Percentiles rank a stretch among this genome's conserved stretches.
phyloP scores from a whole-genome alignment of 2,113 vertebrate species.

The Chrysochloris asiatica region DNA sequence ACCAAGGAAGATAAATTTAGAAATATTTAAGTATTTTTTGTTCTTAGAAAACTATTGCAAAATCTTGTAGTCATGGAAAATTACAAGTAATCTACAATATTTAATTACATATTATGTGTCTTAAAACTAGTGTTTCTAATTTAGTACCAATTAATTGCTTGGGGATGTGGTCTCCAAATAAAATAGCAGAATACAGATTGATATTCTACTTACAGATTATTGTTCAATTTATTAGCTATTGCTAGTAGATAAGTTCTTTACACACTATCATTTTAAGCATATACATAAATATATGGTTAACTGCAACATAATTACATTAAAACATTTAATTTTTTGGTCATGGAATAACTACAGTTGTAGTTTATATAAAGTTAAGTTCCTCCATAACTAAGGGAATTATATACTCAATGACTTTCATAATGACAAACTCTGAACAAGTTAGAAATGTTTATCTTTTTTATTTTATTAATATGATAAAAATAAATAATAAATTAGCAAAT shows the following conservation, averaged over 20 bases:
- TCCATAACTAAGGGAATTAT: slow-evolving; percentile 47
- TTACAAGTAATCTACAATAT: fast-evolving
- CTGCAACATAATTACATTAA: slow-evolving; percentile 35
- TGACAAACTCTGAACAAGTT: background rate
- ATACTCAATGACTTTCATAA: slow-evolving; percentile 27
- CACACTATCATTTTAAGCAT: background rate
- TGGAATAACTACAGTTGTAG: background rate
- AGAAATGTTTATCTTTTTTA: background rate
- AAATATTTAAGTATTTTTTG: slow-evolving; percentile 41
- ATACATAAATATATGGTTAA: background rate
- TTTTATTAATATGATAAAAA: background rate
- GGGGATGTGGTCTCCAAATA: background rate
- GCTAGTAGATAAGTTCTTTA: slow-evolving; percentile 10
- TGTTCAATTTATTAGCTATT: slow-evolving; percentile 34
- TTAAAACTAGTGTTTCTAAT: background rate
- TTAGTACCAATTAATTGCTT: background rate
- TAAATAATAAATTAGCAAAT: slow-evolving; percentile 52
- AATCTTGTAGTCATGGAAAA: background rate
- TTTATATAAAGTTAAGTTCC: slow-evolving; percentile 43
- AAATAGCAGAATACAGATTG: background rate
- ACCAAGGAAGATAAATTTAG: slow-evolving; percentile 29
- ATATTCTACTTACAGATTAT: slow-evolving; percentile 36
- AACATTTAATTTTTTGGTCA: slow-evolving; percentile 23
- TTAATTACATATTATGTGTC: background rate
- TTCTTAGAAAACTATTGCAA: slow-evolving; percentile 37